phyloP scores from a whole-genome alignment of 2,888 invertebrate species.

The Tipula helvola region DNA sequence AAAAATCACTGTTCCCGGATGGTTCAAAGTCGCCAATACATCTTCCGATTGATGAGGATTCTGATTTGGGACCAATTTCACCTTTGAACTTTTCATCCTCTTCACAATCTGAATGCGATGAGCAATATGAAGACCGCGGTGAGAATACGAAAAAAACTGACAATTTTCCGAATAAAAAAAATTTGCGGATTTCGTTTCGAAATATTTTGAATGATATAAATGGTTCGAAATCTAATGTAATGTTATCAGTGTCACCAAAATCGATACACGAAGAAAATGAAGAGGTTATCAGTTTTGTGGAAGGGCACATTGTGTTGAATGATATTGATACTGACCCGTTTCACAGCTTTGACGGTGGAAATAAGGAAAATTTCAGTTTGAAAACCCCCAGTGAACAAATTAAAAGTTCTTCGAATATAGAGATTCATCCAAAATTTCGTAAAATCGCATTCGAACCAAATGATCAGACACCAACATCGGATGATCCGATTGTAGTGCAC shows the following conservation, averaged over 20 bases:
- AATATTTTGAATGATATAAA: not conserved
- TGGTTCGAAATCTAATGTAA: not conserved
- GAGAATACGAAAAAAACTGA: not conserved
- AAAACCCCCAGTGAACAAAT: constrained; percentile 4
- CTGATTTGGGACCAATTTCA: constrained; percentile 45
- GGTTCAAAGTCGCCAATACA: not conserved
- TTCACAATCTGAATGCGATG: not conserved
- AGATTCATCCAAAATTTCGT: not conserved
- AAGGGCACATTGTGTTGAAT: not conserved
- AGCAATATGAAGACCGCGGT: not conserved
- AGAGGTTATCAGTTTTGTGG: not conserved
- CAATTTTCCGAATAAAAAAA: not conserved
- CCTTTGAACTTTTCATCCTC: constrained; percentile 41
- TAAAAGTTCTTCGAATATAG: not conserved
- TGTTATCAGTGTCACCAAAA: not conserved
- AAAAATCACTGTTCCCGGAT: constrained; percentile 47
- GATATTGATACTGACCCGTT: not conserved
- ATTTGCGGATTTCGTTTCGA: not conserved
- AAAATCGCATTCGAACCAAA: not conserved
- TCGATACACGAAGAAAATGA: not conserved
- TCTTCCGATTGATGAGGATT: constrained; percentile 18
- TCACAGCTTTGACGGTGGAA: not conserved
- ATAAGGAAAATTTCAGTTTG: not conserved
- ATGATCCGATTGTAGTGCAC: not conserved
- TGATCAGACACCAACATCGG: not conserved